These are phyloP conservation scores for Rallus crepitans DNA, from an alignment of 2,797 vertebrate genomes.

Conservation along the genomic window DNA sequence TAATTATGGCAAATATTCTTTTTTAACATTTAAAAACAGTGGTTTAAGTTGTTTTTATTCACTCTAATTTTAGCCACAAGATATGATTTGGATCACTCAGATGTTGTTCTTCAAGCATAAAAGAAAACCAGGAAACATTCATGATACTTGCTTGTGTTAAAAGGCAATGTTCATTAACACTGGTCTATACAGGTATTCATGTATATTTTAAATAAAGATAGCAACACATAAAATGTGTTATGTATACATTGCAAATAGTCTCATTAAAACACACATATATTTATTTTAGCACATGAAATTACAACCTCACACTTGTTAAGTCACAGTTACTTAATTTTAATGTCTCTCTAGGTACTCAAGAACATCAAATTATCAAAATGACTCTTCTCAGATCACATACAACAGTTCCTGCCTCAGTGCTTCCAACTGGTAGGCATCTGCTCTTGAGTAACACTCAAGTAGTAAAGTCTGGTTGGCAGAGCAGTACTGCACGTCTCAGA, in stretches of 20 bases:
- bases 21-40: not conserved
- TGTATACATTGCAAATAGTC: not conserved
- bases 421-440: slow-evolving; percentile 24
- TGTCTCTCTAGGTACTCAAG: not conserved
- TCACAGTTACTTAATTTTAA: slow-evolving; percentile 32
- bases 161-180: not conserved
- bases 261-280: not conserved
- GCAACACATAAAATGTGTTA: not conserved
- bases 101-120: not conserved
- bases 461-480: not conserved
- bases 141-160: not conserved
- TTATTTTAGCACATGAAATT: not conserved
- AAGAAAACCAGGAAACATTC: not conserved
- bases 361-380: not conserved
- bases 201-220: not conserved
- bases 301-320: not conserved
- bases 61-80: not conserved
- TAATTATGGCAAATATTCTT: not conserved
- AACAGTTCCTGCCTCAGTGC: slow-evolving; percentile 1
- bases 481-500: not conserved
- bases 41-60: not conserved
- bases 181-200: not conserved
- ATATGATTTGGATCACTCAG: not conserved
- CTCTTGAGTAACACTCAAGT: not conserved
- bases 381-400: not conserved